phyloP scores from a whole-genome alignment of 2,113 vertebrate species.

The Mus pahari region DNA sequence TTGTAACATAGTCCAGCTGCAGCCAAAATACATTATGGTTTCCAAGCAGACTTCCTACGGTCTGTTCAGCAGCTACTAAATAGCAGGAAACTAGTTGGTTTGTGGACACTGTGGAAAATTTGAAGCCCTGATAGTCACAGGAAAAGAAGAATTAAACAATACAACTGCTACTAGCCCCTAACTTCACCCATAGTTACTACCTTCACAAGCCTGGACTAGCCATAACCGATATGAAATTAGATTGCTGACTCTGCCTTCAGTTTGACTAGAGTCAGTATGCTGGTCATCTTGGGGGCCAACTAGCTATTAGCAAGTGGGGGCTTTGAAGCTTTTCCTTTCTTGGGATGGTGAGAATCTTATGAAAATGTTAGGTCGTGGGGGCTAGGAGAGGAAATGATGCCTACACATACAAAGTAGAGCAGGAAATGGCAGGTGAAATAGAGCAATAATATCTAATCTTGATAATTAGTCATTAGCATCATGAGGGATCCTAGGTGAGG shows the following conservation, averaged over 20 bases:
- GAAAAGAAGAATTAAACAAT: background rate
- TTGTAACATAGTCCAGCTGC: background rate
- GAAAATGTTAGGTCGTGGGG: constrained; percentile 42
- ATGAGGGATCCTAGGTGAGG: constrained; percentile 31
- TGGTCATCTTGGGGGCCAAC: background rate
- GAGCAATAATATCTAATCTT: constrained; percentile 65
- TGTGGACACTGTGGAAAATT: background rate
- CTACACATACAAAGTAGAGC: constrained; percentile 70
- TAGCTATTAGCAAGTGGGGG: constrained; percentile 52
- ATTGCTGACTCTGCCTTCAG: background rate
- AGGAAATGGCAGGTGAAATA: constrained; percentile 65
- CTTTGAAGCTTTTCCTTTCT: background rate
- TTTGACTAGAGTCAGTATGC: constrained; percentile 14
- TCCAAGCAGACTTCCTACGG: background rate
- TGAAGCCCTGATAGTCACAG: background rate
- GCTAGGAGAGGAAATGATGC: constrained; percentile 71
- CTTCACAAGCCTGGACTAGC: constrained; percentile 22
- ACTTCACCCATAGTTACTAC: background rate
- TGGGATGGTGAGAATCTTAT: constrained; percentile 30
- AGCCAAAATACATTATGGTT: background rate
- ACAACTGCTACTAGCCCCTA: background rate
- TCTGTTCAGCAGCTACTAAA: background rate
- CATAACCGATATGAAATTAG: background rate
- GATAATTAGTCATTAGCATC: constrained; percentile 75
- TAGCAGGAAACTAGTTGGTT: background rate